Conservation (phyloP, 2,797 vertebrate species). For the Borostomias antarcticus region DNA sequence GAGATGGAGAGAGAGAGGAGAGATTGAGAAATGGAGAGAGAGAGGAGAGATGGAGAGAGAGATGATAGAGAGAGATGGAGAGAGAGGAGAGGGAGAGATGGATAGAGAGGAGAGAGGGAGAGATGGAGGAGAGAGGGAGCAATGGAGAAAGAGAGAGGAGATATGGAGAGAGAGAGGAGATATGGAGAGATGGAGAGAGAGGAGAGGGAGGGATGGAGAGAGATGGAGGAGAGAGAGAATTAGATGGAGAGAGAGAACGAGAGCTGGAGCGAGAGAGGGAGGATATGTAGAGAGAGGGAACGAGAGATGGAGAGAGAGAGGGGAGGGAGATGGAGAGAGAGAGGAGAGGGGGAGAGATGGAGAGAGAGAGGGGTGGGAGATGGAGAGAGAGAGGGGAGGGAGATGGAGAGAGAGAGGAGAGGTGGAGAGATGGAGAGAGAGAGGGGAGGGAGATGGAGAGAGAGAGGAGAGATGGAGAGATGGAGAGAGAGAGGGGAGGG, state of each 20-base stretch:
- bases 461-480: conserved; percentile 18
- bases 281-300: no score
- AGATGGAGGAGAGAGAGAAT: conserved; percentile 9
- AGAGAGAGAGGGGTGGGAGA: conserved; percentile 6
- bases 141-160: background rate
- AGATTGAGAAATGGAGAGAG: conserved; percentile 1
- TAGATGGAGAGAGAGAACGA: background rate
- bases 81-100: conserved; percentile 35
- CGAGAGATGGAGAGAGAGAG: no score
- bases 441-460: conserved; percentile 27
- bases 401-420: no score
- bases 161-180: conserved; percentile 1
- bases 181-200: background rate
- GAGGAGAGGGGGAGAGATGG: conserved; percentile 47
- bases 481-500: no score
- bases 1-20: background rate
- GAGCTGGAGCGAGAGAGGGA: background rate
- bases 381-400: background rate
- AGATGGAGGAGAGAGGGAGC: conserved; percentile 13
- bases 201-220: conserved; percentile 27
- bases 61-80: background rate
- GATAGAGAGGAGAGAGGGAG: conserved; percentile 29
- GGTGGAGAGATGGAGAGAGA: background rate
- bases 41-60: conserved; percentile 29
- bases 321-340: background rate